phyloP scores from a whole-genome alignment of 1,140 invertebrate genomes.

The Conopomorpha cramerella region DNA sequence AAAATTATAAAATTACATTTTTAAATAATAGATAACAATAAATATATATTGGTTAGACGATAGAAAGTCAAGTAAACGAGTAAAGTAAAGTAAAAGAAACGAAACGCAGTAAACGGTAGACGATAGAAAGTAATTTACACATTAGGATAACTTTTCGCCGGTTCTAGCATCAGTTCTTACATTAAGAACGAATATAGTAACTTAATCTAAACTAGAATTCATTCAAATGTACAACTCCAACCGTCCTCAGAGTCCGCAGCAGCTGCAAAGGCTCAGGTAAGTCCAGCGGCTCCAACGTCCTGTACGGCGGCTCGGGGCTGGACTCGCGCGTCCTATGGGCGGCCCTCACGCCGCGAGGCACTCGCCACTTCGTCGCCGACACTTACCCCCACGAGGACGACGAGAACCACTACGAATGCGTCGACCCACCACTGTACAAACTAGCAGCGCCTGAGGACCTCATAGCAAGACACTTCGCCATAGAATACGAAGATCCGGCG shows the following conservation, averaged over 20 bases:
- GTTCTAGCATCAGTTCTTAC: no score
- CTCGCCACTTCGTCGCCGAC: constrained; percentile 70
- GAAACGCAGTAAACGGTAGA: no score
- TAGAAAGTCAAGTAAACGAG: no score
- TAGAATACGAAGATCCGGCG: constrained; percentile 72
- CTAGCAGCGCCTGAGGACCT: constrained; percentile 45
- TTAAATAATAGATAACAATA: no score
- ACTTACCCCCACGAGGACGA: constrained; percentile 60
- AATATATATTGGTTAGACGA: no score
- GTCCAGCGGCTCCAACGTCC: constrained; percentile 32
- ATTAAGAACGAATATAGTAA: no score
- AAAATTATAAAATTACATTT: no score
- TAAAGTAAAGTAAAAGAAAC: no score
- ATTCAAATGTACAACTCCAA: no score
- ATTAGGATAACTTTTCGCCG: no score
- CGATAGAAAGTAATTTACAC: no score
- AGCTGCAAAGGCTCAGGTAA: constrained; percentile 46
- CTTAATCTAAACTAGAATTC: no score
- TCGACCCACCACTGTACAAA: constrained; percentile 64
- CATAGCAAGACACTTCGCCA: constrained; percentile 73
- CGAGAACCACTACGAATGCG: constrained; percentile 77
- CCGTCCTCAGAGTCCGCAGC: constrained; percentile 25
- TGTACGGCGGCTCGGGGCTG: constrained; percentile 45
- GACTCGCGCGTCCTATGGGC: constrained; percentile 81
- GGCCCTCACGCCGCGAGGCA: constrained; percentile 79